These are phyloP conservation scores for Campaea margaritaria DNA, from an alignment of 2,888 invertebrate genomes.

Conservation along the genomic window DNA sequence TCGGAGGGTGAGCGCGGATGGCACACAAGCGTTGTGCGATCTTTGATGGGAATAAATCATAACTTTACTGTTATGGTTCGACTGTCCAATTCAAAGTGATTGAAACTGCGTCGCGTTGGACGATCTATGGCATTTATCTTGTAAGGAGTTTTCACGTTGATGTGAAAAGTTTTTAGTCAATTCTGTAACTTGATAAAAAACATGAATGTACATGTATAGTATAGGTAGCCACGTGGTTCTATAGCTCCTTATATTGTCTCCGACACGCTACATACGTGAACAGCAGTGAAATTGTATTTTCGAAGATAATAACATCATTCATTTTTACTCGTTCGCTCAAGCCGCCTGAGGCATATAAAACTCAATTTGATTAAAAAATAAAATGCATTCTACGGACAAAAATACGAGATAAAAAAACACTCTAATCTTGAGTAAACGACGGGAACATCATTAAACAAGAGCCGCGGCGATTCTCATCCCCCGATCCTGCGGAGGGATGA, in stretches of 20 bases:
- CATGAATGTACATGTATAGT: too few relatives aligned
- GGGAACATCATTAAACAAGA: conserved; percentile 79
- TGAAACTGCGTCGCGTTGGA: conserved; percentile 5
- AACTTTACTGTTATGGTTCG: conserved; percentile 14
- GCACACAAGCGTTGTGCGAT: conserved; percentile 4
- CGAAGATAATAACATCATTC: neutral
- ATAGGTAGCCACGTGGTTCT: too few relatives aligned
- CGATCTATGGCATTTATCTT: conserved; percentile 1
- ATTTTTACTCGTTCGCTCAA: conserved; percentile 11
- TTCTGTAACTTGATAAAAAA: neutral
- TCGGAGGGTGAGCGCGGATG: conserved; percentile 18
- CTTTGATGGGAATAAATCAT: conserved; percentile 25
- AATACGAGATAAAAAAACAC: conserved; percentile 60
- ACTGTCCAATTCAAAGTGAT: conserved; percentile 11
- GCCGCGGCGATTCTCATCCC: conserved; percentile 62
- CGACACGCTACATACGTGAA: neutral
- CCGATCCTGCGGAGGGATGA: conserved; percentile 66
- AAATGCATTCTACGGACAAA: conserved; percentile 42
- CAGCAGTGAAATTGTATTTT: neutral
- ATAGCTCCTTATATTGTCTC: neutral
- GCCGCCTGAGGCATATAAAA: conserved; percentile 10
- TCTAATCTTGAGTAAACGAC: conserved; percentile 72
- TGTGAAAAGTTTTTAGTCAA: neutral
- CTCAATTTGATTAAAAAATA: conserved; percentile 36
- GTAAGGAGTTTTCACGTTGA: neutral